A percentile compares a stretch with the other conserved stretches of the same genome.
Evolutionary conservation across 1,140 invertebrate genomes (phyloP).

Genomic region (Catajapyx aquilonaris): DNA sequence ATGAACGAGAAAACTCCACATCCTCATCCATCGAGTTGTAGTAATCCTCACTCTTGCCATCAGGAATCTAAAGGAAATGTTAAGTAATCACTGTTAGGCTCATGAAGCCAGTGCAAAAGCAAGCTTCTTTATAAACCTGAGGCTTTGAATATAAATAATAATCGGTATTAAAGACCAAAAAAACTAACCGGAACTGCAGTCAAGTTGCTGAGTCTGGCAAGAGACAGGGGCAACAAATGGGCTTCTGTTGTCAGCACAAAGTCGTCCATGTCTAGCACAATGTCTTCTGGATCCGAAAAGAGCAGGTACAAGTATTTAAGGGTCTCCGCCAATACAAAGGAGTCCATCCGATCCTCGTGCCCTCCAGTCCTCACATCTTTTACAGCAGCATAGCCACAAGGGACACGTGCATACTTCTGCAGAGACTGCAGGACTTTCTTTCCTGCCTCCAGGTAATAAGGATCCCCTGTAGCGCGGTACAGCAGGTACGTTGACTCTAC

Average conservation of each 20-base stretch:
- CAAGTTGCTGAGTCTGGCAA: constrained; percentile 31
- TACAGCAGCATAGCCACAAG: constrained; percentile 89
- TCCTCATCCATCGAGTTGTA: too few species aligned
- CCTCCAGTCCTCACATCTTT: constrained; percentile 80
- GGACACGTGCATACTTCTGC: constrained; percentile 74
- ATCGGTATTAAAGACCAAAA: too few species aligned
- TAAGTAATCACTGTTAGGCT: too few species aligned
- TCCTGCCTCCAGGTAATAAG: constrained; percentile 86
- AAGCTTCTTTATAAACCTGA: too few species aligned
- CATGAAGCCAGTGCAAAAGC: too few species aligned
- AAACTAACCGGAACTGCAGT: constrained; percentile 20
- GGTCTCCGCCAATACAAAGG: constrained; percentile 92
- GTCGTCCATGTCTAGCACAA: constrained; percentile 79
- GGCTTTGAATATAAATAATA: too few species aligned
- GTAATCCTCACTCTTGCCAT: too few species aligned
- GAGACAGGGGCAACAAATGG: constrained; percentile 73
- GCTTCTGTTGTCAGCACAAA: constrained; percentile 96
- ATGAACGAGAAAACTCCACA: constrained; percentile 44
- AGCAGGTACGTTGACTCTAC: constrained; percentile 95
- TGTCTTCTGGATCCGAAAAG: constrained; percentile 71
- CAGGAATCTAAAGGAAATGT: too few species aligned
- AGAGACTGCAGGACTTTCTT: constrained; percentile 74
- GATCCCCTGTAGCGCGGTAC: constrained; percentile 82
- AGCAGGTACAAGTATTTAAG: constrained; percentile 93
- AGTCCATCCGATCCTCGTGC: constrained; percentile 93